Percentiles rank a stretch among this genome's conserved stretches.
Conservation (phyloP, 2,797 vertebrate species). For the Lophotriccus pileatus region DNA sequence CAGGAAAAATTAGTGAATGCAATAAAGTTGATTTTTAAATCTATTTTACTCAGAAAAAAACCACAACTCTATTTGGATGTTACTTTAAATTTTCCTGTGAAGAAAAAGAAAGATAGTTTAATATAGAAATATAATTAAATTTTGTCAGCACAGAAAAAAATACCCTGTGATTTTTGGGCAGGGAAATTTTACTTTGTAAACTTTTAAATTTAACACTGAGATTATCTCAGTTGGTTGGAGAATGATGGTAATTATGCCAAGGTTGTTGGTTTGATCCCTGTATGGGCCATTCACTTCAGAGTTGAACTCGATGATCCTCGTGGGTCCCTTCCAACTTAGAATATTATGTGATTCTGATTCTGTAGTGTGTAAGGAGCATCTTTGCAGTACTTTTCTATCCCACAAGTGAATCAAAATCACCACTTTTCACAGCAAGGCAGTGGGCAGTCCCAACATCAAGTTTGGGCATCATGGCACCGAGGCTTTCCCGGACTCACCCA, state of each 20-base stretch:
- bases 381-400: neutral
- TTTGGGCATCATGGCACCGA: accelerated
- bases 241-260: neutral
- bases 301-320: neutral
- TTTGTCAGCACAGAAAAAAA: neutral
- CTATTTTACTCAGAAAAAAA: neutral
- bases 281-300: neutral
- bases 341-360: neutral
- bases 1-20: neutral
- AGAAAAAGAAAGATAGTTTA: neutral
- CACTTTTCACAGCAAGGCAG: neutral
- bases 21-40: neutral
- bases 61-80: neutral
- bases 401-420: neutral
- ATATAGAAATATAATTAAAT: neutral
- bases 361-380: neutral
- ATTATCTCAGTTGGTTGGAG: neutral
- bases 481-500: neutral
- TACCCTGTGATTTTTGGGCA: neutral
- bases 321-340: neutral
- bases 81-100: neutral
- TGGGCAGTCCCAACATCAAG: neutral
- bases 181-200: neutral
- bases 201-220: neutral
- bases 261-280: neutral